Conservation (phyloP, 2,797 vertebrate genomes). For the Argyrosomus regius region DNA sequence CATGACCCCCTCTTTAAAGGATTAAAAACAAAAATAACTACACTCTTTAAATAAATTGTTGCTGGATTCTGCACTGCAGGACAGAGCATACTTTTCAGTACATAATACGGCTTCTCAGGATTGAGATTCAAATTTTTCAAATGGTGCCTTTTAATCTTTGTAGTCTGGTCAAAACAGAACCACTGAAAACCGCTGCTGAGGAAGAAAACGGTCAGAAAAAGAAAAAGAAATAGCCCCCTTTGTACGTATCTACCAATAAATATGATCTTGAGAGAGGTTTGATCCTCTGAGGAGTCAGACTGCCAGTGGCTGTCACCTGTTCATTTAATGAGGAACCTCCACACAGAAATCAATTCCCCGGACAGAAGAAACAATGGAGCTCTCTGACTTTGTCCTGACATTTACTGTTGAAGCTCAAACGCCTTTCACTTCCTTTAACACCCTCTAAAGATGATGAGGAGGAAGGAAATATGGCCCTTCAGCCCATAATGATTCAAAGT, state of each 20-base stretch:
- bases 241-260: background rate
- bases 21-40: too few species aligned
- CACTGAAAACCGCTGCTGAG: background rate
- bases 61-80: background rate
- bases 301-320: background rate
- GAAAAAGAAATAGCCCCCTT: too few species aligned
- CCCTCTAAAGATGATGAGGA: background rate
- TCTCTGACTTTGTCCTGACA: slow-evolving; percentile 14
- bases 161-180: background rate
- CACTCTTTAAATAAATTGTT: too few species aligned
- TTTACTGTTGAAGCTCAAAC: background rate
- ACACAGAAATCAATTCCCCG: background rate
- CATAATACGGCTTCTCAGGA: too few species aligned
- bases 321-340: slow-evolving; percentile 27
- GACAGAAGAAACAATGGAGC: background rate
- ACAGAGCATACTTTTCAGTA: background rate
- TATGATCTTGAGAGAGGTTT: background rate
- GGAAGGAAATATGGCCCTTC: background rate
- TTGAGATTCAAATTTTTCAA: background rate
- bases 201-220: too few species aligned
- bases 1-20: too few species aligned
- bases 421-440: slow-evolving; percentile 6
- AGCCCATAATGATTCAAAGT: background rate
- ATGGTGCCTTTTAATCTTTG: background rate
- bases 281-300: background rate